A percentile compares a stretch with the other conserved stretches of the same genome.
These are phyloP conservation scores for Odontamblyopus rebecca DNA, from an alignment of 2,797 vertebrate species.

Conservation along the genomic window DNA sequence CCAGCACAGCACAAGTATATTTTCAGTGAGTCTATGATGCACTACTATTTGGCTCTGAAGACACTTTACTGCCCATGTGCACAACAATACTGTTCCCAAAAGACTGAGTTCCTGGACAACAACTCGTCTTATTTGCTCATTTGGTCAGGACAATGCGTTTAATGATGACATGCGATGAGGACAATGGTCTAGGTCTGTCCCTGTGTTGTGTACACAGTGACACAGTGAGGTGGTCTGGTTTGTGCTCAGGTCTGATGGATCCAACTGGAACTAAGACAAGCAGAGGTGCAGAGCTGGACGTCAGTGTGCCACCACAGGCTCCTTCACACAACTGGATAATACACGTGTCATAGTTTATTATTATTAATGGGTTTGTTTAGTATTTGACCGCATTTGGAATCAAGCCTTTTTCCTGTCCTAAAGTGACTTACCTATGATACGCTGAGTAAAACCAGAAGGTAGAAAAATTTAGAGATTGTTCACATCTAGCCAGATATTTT, in stretches of 20 bases:
- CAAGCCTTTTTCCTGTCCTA: no score
- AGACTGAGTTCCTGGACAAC: background rate
- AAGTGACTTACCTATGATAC: no score
- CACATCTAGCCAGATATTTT: no score
- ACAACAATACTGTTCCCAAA: background rate
- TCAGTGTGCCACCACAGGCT: constrained; percentile 22
- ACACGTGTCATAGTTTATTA: background rate
- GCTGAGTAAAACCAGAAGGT: background rate
- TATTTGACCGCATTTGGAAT: no score
- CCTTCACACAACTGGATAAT: background rate
- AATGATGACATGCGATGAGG: constrained; percentile 12
- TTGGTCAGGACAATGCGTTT: background rate
- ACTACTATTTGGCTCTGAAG: no score
- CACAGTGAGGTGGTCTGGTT: constrained; percentile 31
- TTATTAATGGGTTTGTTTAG: no score
- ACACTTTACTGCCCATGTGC: background rate
- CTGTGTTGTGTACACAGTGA: constrained; percentile 58
- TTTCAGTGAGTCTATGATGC: no score
- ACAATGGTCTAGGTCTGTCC: constrained; percentile 15
- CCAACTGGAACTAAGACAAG: constrained; percentile 59
- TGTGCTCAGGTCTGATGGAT: constrained; percentile 54
- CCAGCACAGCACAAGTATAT: no score
- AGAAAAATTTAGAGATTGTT: background rate
- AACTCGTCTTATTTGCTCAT: background rate
- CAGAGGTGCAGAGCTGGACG: constrained; percentile 1